Conservation (phyloP, 2,797 vertebrate species). For the Helicolenus hilgendorfi region DNA sequence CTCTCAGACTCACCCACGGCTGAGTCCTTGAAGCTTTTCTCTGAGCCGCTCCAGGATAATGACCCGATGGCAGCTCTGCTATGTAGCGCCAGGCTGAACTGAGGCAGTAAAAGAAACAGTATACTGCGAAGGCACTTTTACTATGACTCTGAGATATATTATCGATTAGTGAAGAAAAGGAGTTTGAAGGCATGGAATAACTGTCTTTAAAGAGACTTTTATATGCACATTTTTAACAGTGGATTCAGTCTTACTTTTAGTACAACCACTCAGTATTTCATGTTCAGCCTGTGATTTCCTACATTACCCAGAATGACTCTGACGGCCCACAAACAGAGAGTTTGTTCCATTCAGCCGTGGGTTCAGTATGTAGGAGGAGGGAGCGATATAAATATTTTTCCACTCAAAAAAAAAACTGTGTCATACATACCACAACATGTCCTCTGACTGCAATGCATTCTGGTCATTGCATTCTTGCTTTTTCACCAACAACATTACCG, state of each 20-base stretch:
- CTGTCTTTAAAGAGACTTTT: not conserved
- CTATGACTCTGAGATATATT: not conserved
- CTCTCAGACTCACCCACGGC: conserved; percentile 42
- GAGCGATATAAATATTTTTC: conserved; percentile 30
- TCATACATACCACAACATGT: not conserved
- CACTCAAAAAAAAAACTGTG: conserved; percentile 21
- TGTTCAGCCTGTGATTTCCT: conserved; percentile 36
- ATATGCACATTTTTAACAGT: not conserved
- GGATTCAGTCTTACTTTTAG: not conserved
- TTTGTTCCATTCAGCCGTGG: conserved; percentile 62
- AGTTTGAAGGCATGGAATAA: not conserved
- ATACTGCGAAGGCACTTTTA: not conserved
- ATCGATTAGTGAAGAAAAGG: not conserved
- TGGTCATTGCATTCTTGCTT: not conserved
- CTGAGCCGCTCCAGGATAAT: conserved; percentile 40
- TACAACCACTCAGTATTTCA: not conserved
- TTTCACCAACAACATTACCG: not conserved
- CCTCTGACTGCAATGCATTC: not conserved
- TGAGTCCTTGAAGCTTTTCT: conserved; percentile 42
- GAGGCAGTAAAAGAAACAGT: not conserved
- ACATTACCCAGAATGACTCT: conserved; percentile 27
- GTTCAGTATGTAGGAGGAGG: conserved; percentile 45
- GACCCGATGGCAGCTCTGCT: conserved; percentile 15
- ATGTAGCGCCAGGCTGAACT: not conserved
- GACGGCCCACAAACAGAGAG: conserved; percentile 25